Base-by-base conservation (phyloP, 2,888 invertebrate species). In the Spodoptera littoralis region DNA sequence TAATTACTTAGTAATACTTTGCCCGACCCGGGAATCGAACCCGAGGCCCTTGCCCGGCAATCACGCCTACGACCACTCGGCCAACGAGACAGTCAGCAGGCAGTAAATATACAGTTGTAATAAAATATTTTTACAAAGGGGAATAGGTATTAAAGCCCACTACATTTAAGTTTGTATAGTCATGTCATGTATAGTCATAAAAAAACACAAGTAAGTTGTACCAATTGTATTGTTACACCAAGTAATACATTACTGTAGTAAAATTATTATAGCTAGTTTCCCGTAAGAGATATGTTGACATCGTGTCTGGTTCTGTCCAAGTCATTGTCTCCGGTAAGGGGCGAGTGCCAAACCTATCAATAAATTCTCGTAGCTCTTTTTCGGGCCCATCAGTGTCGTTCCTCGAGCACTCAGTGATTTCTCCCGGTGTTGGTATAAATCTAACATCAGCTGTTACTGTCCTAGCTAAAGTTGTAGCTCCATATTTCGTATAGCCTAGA, bases 401-500 rank as follows among this genome's bases (percentile, higher is more conserved):
- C 58, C 90, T 84, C 0, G 90, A 90, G 60, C 88, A 91, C 60
- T 89, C 89, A 0, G 91, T 89, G 11, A 90, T 82, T 5, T 89
- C 88, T 2, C 89, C 91, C 0, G 88, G 86, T 0, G 90, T 89
- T 0, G 90, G 89, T 0, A 88, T 81, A 60, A 87, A 91, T 51
- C 73, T 80, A 2, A 79, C 70, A 4, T 64, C 60, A 0, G 66
- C 51, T 0, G 55, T 4, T 0, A 36, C 36, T 36, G 36, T 27
- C 36, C 36, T 36, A 2, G 36, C 8, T 9, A 27, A 27, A 36
- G 36, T 1, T 36, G 36, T 9, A 36, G 84, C 77, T 41, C 72
- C 80, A 0, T 88, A 83, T 73, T 89, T 89, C 2, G 86, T 76
- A 67, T 92, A 93, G 2, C 92, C 93, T n/a, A 92, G 68, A 57